phyloP scores from a whole-genome alignment of 2,797 vertebrate species.

The Labroides dimidiatus region DNA sequence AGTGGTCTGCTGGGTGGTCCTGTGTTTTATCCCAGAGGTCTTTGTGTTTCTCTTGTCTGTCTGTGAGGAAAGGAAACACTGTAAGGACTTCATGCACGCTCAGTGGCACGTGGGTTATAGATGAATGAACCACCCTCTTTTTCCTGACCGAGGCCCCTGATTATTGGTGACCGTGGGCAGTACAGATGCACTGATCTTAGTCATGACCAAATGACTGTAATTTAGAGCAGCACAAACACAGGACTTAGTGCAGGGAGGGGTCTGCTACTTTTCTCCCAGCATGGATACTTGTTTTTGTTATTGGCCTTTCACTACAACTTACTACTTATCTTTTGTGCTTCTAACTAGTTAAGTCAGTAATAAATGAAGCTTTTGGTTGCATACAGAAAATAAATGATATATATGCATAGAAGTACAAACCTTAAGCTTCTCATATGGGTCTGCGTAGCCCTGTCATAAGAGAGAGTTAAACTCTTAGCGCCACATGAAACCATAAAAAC shows the following conservation, averaged over 20 bases:
- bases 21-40: slow-evolving; percentile 29
- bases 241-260: slow-evolving; percentile 59
- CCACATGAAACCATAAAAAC: slow-evolving; percentile 1
- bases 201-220: slow-evolving; percentile 80
- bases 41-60: slow-evolving; percentile 34
- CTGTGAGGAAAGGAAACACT: slow-evolving; percentile 49
- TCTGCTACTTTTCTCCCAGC: slow-evolving; percentile 45
- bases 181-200: slow-evolving; percentile 66
- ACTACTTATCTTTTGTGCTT: slow-evolving; percentile 9
- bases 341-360: background rate
- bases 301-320: slow-evolving; percentile 67
- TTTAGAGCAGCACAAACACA: slow-evolving; percentile 71
- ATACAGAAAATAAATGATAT: slow-evolving; percentile 40
- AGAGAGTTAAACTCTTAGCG: slow-evolving; percentile 16
- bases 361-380: slow-evolving; percentile 14
- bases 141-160: slow-evolving; percentile 54
- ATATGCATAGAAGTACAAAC: slow-evolving; percentile 26
- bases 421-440: slow-evolving; percentile 11
- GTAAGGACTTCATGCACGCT: slow-evolving; percentile 21
- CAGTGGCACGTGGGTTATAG: slow-evolving; percentile 37
- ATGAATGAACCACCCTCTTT: slow-evolving; percentile 37
- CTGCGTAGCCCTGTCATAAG: slow-evolving; percentile 20
- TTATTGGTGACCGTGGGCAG: slow-evolving; percentile 54
- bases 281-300: slow-evolving; percentile 57
- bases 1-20: slow-evolving; percentile 74